phyloP scores from a whole-genome alignment of 2,888 invertebrate genomes.

The Drepanosiphum platanoidis region DNA sequence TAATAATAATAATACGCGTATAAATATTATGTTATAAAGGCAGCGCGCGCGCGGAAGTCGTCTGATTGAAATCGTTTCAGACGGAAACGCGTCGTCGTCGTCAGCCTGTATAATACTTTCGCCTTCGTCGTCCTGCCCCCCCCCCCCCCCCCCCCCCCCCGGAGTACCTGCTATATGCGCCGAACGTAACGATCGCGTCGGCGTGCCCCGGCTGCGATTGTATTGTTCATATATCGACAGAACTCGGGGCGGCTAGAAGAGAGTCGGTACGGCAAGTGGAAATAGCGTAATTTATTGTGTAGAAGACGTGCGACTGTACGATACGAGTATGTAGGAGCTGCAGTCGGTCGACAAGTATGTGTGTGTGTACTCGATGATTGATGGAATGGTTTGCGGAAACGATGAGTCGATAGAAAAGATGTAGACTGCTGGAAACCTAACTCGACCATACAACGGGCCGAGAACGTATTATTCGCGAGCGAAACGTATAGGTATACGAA shows the following conservation, averaged over 20 bases:
- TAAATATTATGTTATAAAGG: background rate
- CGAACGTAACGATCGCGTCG: background rate
- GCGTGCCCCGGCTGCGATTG: background rate
- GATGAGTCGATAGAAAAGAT: no score
- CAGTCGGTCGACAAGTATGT: background rate
- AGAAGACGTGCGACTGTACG: no score
- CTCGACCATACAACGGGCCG: no score
- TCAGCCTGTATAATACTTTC: background rate
- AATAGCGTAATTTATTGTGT: no score
- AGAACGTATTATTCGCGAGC: no score
- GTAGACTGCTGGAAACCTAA: no score
- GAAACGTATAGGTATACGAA: no score
- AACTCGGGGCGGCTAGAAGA: no score
- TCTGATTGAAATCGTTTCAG: background rate
- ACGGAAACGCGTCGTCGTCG: background rate
- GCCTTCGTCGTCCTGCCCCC: background rate
- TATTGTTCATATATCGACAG: no score
- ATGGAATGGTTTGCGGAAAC: background rate
- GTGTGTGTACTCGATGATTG: background rate
- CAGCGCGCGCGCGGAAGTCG: background rate
- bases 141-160: no score
- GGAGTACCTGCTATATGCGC: background rate
- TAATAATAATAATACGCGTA: background rate
- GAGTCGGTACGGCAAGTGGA: no score
- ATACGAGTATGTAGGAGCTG: background rate